These are phyloP conservation scores for Cephus pygmeus DNA, from an alignment of 2,888 invertebrate genomes.

Conservation along the genomic window DNA sequence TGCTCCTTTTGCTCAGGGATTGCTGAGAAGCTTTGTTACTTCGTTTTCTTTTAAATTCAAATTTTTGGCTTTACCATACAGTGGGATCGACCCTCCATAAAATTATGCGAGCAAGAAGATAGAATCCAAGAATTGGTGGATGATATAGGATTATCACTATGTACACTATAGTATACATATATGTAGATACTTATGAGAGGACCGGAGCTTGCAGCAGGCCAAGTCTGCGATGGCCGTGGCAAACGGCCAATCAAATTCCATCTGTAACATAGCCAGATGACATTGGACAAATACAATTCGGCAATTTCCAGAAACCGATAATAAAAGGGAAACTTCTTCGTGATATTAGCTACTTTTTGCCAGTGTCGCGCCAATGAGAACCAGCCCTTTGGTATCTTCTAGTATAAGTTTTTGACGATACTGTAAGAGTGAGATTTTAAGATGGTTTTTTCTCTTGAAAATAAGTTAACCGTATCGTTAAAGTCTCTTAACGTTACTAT, in stretches of 20 bases:
- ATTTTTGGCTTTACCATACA: background rate
- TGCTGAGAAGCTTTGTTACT: background rate
- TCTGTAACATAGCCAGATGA: slow-evolving; percentile 39
- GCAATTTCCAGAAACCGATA: slow-evolving; percentile 16
- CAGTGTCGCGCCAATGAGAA: background rate
- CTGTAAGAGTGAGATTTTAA: background rate
- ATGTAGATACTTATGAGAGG: background rate
- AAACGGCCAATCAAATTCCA: slow-evolving; percentile 54
- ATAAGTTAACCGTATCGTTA: slow-evolving; percentile 29
- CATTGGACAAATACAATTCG: slow-evolving; percentile 37
- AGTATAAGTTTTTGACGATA: background rate
- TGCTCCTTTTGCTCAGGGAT: background rate
- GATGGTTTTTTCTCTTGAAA: background rate
- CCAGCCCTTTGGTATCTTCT: background rate
- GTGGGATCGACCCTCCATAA: background rate
- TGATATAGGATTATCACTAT: background rate
- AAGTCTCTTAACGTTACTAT: slow-evolving; percentile 34
- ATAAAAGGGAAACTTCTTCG: background rate
- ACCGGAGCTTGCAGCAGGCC: slow-evolving; percentile 14
- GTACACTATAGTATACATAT: background rate
- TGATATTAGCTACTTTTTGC: slow-evolving; percentile 9
- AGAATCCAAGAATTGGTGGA: slow-evolving; percentile 22
- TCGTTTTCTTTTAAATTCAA: background rate
- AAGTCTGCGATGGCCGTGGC: slow-evolving; percentile 47
- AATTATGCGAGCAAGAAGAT: slow-evolving; percentile 26